A percentile compares a stretch with the other conserved stretches of the same genome.
These are phyloP conservation scores for Orchestes rusci DNA, from an alignment of 2,888 invertebrate species.

Conservation along the genomic window DNA sequence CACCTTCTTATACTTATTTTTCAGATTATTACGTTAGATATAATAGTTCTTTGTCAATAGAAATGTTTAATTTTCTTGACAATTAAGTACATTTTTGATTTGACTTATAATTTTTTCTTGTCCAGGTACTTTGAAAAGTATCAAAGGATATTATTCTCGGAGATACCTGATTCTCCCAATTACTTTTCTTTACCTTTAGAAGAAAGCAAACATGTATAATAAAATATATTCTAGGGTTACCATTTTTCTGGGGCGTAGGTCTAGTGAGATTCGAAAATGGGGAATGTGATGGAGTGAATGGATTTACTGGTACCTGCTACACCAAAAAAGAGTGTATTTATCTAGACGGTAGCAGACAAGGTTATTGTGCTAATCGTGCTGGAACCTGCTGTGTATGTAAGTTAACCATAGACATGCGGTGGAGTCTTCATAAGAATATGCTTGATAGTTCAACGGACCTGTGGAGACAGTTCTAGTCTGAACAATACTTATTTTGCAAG, in stretches of 20 bases:
- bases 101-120: too few relatives aligned
- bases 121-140: too few relatives aligned
- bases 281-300: constrained; percentile 57
- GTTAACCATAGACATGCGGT: constrained; percentile 32
- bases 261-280: constrained; percentile 67
- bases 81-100: too few relatives aligned
- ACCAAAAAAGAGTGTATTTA: constrained; percentile 64
- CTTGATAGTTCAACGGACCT: constrained; percentile 59
- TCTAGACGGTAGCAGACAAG: constrained; percentile 62
- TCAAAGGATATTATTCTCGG: too few relatives aligned
- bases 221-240: constrained; percentile 22
- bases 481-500: constrained; percentile 84
- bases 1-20: too few relatives aligned
- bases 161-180: too few relatives aligned
- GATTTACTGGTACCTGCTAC: constrained; percentile 66
- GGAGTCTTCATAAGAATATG: background rate
- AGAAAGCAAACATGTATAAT: too few relatives aligned
- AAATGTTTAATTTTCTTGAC: too few relatives aligned
- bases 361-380: constrained; percentile 61
- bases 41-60: too few relatives aligned
- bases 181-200: too few relatives aligned
- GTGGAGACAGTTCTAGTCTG: constrained; percentile 60
- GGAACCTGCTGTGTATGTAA: constrained; percentile 80
- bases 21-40: too few relatives aligned
- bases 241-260: constrained; percentile 36